phyloP scores from a whole-genome alignment of 2,888 invertebrate genomes.

The Ochropleura leucogaster region DNA sequence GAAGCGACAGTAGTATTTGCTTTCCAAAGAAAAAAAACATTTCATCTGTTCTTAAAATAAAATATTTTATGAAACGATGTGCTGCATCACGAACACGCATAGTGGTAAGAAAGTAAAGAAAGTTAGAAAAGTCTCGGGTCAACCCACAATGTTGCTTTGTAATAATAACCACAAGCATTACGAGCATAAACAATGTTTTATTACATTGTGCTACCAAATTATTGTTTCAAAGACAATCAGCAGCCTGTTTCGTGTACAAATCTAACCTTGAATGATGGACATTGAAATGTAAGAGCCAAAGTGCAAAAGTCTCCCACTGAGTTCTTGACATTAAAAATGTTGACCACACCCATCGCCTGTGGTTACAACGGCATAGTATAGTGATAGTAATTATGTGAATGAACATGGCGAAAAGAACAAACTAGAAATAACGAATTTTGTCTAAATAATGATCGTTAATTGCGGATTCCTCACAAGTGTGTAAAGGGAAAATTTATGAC shows the following conservation, averaged over 20 bases:
- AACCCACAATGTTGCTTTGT: conserved; percentile 63
- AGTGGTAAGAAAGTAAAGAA: conserved; percentile 69
- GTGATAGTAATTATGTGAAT: conserved; percentile 19
- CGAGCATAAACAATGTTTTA: conserved; percentile 52
- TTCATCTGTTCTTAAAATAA: conserved; percentile 37
- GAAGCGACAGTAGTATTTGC: conserved; percentile 23
- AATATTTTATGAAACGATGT: conserved; percentile 57
- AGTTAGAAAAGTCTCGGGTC: conserved; percentile 70
- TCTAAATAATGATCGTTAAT: background rate
- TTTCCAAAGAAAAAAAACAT: conserved; percentile 17
- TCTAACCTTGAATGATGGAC: conserved; percentile 36
- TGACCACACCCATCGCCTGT: conserved; percentile 29
- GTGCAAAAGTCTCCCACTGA: conserved; percentile 22
- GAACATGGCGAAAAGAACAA: background rate
- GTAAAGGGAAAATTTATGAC: background rate
- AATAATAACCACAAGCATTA: conserved; percentile 64
- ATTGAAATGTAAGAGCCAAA: conserved; percentile 32
- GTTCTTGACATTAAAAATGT: conserved; percentile 23
- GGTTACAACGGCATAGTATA: background rate
- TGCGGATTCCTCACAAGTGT: background rate
- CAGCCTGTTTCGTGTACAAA: conserved; percentile 14
- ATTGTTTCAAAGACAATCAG: conserved; percentile 29
- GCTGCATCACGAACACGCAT: conserved; percentile 51
- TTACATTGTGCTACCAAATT: conserved; percentile 39
- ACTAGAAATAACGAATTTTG: background rate